Conservation (phyloP, 2,888 invertebrate genomes). For the Xanthia icteritia region DNA sequence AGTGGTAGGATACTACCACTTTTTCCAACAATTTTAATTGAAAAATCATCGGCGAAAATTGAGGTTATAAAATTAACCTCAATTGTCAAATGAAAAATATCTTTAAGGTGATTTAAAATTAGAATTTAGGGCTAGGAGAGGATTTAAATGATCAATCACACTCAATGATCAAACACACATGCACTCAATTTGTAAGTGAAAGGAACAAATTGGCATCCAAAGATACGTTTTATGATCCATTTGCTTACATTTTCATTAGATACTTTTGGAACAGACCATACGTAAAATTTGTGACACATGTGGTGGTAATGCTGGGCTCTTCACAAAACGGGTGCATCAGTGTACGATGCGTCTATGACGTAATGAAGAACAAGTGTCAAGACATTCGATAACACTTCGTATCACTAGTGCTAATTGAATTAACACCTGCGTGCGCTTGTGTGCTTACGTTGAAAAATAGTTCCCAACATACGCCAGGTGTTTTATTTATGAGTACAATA, state of each 20-base stretch:
- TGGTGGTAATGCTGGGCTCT: neutral
- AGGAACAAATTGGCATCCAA: neutral
- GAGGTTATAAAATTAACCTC: neutral
- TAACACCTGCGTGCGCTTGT: conserved; percentile 55
- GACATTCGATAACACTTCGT: conserved; percentile 49
- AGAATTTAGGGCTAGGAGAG: neutral
- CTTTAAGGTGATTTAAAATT: neutral
- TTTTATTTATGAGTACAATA: conserved; percentile 57
- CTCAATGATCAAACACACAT: too few relatives aligned
- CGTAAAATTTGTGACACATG: neutral
- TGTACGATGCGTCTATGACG: conserved; percentile 22
- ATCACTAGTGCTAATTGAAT: conserved; percentile 60
- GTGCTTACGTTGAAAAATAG: conserved; percentile 44
- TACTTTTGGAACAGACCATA: neutral
- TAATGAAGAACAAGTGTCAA: conserved; percentile 52
- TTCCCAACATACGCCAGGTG: conserved; percentile 54
- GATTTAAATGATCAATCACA: neutral
- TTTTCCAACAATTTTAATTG: neutral
- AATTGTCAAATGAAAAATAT: neutral
- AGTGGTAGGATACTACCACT: neutral
- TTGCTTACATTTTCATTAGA: neutral
- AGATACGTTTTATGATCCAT: too few relatives aligned
- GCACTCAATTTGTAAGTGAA: neutral
- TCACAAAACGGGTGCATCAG: conserved; percentile 26
- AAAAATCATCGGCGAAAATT: neutral